Percentiles rank a stretch among this genome's conserved stretches.
These are phyloP conservation scores for Schizothorax lantsangensis DNA, from an alignment of 2,797 vertebrate species.

Conservation along the genomic window DNA sequence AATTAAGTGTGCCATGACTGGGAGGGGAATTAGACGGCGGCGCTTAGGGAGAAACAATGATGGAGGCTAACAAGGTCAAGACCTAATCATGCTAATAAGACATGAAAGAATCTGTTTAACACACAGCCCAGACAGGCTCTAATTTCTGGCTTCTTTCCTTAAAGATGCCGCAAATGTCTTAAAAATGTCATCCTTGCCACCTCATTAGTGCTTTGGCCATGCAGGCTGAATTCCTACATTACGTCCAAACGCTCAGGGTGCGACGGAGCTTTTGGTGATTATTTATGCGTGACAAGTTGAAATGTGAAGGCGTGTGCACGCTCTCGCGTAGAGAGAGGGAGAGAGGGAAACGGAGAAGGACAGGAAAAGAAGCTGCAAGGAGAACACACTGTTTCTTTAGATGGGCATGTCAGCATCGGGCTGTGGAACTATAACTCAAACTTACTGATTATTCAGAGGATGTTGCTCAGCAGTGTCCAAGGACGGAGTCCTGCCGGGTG, in stretches of 20 bases:
- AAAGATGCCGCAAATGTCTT: constrained; percentile 28
- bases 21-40: constrained; percentile 48
- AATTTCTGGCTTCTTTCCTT: constrained; percentile 20
- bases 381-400: constrained; percentile 58
- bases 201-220: constrained; percentile 50
- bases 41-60: constrained; percentile 48
- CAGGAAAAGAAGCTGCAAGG: constrained; percentile 50
- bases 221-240: constrained; percentile 41
- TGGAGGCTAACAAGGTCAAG: constrained; percentile 58
- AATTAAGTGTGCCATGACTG: constrained; percentile 46
- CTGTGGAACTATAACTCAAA: constrained; percentile 66
- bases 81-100: constrained; percentile 57
- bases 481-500: constrained; percentile 59
- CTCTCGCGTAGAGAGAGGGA: constrained; percentile 8
- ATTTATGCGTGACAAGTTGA: constrained; percentile 56
- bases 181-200: constrained; percentile 50
- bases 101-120: constrained; percentile 56
- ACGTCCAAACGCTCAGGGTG: constrained; percentile 34
- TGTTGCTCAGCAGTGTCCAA: constrained; percentile 64
- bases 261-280: constrained; percentile 48
- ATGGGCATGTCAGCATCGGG: constrained; percentile 59
- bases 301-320: constrained; percentile 14
- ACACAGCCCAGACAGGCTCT: constrained; percentile 43
- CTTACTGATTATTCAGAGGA: constrained; percentile 67
- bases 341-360: constrained; percentile 28